These are phyloP conservation scores for Melanostigma gelatinosum DNA, from an alignment of 2,113 vertebrate species.

Conservation along the genomic window DNA sequence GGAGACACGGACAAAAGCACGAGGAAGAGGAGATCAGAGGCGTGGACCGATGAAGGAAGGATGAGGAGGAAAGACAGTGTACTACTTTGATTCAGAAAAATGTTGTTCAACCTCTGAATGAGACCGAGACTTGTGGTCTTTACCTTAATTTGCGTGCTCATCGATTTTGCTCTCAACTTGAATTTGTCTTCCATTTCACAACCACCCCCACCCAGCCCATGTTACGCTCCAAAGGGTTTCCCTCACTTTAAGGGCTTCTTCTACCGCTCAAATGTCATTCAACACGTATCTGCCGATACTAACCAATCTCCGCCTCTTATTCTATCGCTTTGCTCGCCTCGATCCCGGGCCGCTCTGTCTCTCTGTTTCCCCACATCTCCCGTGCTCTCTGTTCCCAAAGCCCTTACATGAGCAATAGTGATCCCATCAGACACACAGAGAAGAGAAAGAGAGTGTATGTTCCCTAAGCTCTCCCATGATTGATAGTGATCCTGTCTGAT, in stretches of 20 bases:
- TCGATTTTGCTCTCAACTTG: constrained; percentile 70
- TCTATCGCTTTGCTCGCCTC: constrained; percentile 59
- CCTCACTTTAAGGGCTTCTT: constrained; percentile 39
- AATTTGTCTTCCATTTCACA: constrained; percentile 57
- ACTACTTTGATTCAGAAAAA: constrained; percentile 60
- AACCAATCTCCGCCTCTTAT: constrained; percentile 48
- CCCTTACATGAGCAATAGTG: constrained; percentile 70
- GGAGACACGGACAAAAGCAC: constrained; percentile 9
- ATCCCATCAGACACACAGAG: constrained; percentile 56
- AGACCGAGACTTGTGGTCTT: constrained; percentile 53
- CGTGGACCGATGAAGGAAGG: constrained; percentile 15
- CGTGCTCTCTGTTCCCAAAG: constrained; percentile 65
- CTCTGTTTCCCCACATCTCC: constrained; percentile 44
- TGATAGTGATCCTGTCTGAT: constrained; percentile 78
- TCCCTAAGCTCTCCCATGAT: constrained; percentile 73
- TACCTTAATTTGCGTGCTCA: constrained; percentile 71
- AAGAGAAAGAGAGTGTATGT: constrained; percentile 66
- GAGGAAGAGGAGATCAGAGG: constrained; percentile 16
- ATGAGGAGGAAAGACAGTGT: constrained; percentile 40
- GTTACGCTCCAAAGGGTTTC: constrained; percentile 60
- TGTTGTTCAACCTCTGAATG: constrained; percentile 61
- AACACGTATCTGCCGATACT: constrained; percentile 42
- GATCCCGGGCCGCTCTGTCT: constrained; percentile 45
- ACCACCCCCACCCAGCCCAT: constrained; percentile 44
- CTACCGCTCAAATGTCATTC: constrained; percentile 38